Evolutionary conservation across 2,888 invertebrate genomes (phyloP).

Genomic region (Spialia ferax): DNA sequence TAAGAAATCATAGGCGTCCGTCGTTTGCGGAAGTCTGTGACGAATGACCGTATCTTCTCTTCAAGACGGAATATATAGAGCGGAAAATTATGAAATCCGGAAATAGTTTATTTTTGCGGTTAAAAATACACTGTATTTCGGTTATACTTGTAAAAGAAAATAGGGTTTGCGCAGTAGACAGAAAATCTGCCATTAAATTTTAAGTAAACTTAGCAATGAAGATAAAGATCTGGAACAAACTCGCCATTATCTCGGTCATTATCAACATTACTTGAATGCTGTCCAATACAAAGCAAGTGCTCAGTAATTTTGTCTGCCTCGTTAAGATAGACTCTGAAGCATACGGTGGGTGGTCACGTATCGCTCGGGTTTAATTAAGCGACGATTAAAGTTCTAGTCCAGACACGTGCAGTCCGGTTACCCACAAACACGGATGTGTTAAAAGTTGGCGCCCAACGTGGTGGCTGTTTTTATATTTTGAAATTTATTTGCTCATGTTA

Average conservation of each 20-base stretch:
- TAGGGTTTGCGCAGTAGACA: background rate
- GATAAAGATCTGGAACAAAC: constrained; percentile 1
- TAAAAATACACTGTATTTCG: background rate
- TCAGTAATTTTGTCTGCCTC: constrained; percentile 42
- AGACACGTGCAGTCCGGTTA: constrained; percentile 45
- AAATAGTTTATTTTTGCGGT: constrained; percentile 32
- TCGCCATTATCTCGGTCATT: background rate
- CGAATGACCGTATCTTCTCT: constrained; percentile 72
- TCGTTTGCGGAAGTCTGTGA: constrained; percentile 69
- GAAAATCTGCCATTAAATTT: background rate
- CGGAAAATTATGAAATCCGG: constrained; percentile 74
- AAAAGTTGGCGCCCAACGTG: constrained; percentile 8
- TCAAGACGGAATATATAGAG: constrained; percentile 79
- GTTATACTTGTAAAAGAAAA: background rate
- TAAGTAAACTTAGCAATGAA: background rate
- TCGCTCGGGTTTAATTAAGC: constrained; percentile 71
- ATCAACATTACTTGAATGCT: background rate
- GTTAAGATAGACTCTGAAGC: constrained; percentile 39
- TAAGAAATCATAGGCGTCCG: constrained; percentile 64
- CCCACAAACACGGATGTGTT: constrained; percentile 11
- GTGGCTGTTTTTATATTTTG: background rate
- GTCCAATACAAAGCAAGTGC: constrained; percentile 20
- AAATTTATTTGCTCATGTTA: background rate
- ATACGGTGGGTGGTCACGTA: constrained; percentile 61
- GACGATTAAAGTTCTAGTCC: constrained; percentile 66